Evolutionary conservation across 2,113 vertebrate genomes (phyloP), one percentile per base, ranked within the genome.

Genomic region (Cettia cetti): DNA sequence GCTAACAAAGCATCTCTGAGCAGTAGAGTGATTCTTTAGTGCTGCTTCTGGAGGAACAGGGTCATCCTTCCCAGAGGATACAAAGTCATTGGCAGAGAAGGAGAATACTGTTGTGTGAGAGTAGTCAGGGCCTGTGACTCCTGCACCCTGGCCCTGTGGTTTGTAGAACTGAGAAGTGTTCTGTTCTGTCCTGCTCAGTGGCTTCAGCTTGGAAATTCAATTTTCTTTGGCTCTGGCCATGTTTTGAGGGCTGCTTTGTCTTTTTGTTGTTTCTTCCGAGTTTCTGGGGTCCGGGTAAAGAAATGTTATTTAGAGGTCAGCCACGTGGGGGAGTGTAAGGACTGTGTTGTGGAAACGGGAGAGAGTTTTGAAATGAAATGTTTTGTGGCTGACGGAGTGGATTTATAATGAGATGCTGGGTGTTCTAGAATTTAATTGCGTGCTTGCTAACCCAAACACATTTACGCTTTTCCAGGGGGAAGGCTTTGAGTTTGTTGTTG

Each of bases 271-370:
- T 77, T 63, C 26, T 49, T 76, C 24, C 0, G 7, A n/a, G 18
- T 61, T 65, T 37, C 37, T 27, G 61, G 19, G 18, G 53, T 57
- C 50, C 0, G 4, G 11, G 6, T 44, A 31, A 76, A 66, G 39
- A 74, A 47, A 7, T 78, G 95, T 83, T 88, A 64, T 96, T 86
- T 85, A 78, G 39, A 63, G 52, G 35, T 86, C 69, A 60, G 19
- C 94, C 92, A 65, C 95, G 5, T 65, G 94, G 88, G 90, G 94
- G 95, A 96, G 93, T 70, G 33, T 78, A 83, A 96, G 82, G 94
- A 89, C 93, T 49, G 10, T 37, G 0, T 15, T 92, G 61, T n/a
- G 30, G 61, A 71, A 68, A 42, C 17, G 24, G 72, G 21, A 23
- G 33, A 11, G 30, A 24, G 10, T 78, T 94, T 65, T 24, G 57